Evolutionary conservation across 2,888 invertebrate genomes (phyloP), one percentile per base, ranked within the genome.

Genomic region (Macrostomum cliftonense): DNA sequence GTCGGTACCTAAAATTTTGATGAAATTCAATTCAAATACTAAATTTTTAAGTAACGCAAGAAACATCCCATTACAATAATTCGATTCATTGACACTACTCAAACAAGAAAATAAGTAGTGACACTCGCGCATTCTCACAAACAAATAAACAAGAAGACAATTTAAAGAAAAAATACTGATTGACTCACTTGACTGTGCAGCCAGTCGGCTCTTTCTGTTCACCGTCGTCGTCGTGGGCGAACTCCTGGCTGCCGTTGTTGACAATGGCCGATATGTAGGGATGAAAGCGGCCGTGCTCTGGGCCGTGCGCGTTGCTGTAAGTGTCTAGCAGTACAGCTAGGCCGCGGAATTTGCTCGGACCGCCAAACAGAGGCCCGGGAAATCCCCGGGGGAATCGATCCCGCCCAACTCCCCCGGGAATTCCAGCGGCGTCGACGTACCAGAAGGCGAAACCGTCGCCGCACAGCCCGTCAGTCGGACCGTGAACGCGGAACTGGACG

Each of bases 201-300:
- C 97, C 97, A 14, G 89, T 82, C 13, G 97, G 70, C 71, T 93
- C 87, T 1, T 95, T 95, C 68, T 91, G 91, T 0, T 93, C 95
- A 43, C 97, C 97, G 73, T 99, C 97, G 42, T 84, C 75, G 66
- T 99, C 97, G 70, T 99, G 97, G 71, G 99, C 97, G 70, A 97
- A 99, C 65, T 82, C 81, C 53, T 87, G 74, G 1, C 82, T 77
- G 14, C 97, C 97, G 72, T 99, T 95, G 71, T 88, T 93, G 2
- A 99, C 78, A 93, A 95, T 97, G 2, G 86, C 89, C 48, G 93
- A 93, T 60, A 97, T 80, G 71, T 86, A 99, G 0, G 97, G 97
- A 75, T 97, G 95, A 64, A 86, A 84, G 71, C 95, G 95, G 91
- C 89, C 88, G 66, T 97, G 95, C 28, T 28, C 28, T 16, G 86